A percentile compares a stretch with the other conserved stretches of the same genome.
Evolutionary conservation across 2,888 invertebrate genomes (phyloP).

Genomic region (Stegophylla sp.): DNA sequence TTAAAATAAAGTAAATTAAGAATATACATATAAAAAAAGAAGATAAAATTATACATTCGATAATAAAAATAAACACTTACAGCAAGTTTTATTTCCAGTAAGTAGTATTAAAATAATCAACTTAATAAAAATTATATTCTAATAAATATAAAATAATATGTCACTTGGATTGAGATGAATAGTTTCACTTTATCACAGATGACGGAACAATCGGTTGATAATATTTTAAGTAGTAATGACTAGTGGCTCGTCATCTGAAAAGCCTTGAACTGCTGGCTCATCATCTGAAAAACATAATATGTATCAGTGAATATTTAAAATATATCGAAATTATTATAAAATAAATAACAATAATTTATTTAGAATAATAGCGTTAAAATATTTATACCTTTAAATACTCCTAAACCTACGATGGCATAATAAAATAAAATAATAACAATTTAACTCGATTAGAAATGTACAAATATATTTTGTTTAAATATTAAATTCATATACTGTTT

Average conservation of each 20-base stretch:
- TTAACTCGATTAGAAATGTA: not conserved
- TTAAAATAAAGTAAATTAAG: not conserved
- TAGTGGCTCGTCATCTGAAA: constrained; percentile 92
- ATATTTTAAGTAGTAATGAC: constrained; percentile 82
- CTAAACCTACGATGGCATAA: constrained; percentile 33
- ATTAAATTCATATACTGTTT: not conserved
- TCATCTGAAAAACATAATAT: constrained; percentile 75
- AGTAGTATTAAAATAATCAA: constrained; percentile 43
- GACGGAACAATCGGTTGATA: constrained; percentile 38
- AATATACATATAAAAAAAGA: constrained; percentile 8
- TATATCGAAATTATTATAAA: not conserved
- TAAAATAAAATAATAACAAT: no score
- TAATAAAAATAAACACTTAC: constrained; percentile 27
- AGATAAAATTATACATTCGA: constrained; percentile 14
- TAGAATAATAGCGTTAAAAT: not conserved
- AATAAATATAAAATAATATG: constrained; percentile 52
- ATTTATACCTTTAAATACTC: constrained; percentile 53
- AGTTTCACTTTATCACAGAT: constrained; percentile 53
- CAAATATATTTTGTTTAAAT: not conserved
- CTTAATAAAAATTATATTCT: constrained; percentile 8
- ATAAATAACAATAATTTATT: constrained; percentile 2
- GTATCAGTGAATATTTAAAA: constrained; percentile 6
- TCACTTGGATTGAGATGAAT: constrained; percentile 57
- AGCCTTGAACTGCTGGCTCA: constrained; percentile 84
- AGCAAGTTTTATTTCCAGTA: constrained; percentile 6